phyloP scores from a whole-genome alignment of 1,140 invertebrate species.

The Trypoxylus dichotomus region DNA sequence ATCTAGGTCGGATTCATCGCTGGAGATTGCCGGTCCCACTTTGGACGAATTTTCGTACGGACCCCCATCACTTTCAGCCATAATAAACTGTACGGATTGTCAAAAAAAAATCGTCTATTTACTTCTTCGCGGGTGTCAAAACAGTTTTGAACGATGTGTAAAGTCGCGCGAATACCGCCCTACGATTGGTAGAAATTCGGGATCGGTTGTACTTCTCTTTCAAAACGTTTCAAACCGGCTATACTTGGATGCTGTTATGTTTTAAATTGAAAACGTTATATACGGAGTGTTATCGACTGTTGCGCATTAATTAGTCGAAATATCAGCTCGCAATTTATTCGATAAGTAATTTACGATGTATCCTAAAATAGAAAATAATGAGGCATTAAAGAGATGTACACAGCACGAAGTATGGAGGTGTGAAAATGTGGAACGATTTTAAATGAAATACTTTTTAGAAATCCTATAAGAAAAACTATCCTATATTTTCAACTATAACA shows the following conservation, averaged over 20 bases:
- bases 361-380: no score
- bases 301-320: no score
- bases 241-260: not conserved
- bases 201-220: not conserved
- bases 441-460: no score
- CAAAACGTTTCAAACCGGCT: not conserved
- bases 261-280: not conserved
- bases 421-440: no score
- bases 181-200: not conserved
- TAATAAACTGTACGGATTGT: conserved; percentile 28
- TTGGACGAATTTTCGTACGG: not conserved
- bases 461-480: no score
- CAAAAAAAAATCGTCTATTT: conserved; percentile 12
- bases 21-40: not conserved
- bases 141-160: not conserved
- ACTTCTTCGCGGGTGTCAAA: not conserved
- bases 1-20: conserved; percentile 29
- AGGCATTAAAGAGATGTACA: no score
- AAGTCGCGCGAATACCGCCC: not conserved
- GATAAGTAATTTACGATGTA: no score
- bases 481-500: no score
- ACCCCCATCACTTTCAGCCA: conserved; percentile 33
- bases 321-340: no score
- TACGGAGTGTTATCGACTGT: no score
- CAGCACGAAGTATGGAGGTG: no score